A percentile compares a stretch with the other conserved stretches of the same genome.
These are phyloP conservation scores for Aphrophora alni DNA, from an alignment of 2,888 invertebrate species.

Conservation along the genomic window DNA sequence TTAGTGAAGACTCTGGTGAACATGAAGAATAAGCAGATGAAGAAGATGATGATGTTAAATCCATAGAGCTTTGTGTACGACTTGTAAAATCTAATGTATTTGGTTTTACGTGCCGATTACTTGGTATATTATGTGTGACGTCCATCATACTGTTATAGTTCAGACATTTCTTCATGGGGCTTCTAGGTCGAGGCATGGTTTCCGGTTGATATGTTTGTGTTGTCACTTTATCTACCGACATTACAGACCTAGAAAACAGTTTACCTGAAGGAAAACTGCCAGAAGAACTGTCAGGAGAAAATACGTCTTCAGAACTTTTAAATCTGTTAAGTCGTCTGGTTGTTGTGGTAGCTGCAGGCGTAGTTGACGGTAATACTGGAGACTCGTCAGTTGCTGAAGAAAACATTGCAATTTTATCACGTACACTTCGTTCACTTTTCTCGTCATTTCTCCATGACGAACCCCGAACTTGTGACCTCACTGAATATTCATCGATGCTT, in stretches of 20 bases:
- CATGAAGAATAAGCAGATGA: constrained; percentile 50
- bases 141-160: constrained; percentile 39
- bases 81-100: constrained; percentile 34
- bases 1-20: constrained; percentile 50
- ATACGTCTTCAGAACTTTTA: constrained; percentile 58
- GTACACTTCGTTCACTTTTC: constrained; percentile 79
- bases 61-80: constrained; percentile 47
- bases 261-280: constrained; percentile 30
- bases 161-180: constrained; percentile 32
- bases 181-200: constrained; percentile 3
- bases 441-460: constrained; percentile 68
- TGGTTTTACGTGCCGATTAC: constrained; percentile 7
- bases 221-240: constrained; percentile 44
- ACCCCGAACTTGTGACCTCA: constrained; percentile 44
- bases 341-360: constrained; percentile 56
- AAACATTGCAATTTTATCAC: constrained; percentile 89
- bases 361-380: constrained; percentile 57
- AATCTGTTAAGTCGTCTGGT: constrained; percentile 57
- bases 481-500: constrained; percentile 15
- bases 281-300: constrained; percentile 43
- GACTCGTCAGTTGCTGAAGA: constrained; percentile 60
- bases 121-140: constrained; percentile 27
- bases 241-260: constrained; percentile 45
- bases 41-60: constrained; percentile 46
- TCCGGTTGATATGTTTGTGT: constrained; percentile 39